These are phyloP conservation scores for Calyptommatus sinebrachiatus DNA, from an alignment of 2,113 vertebrate genomes.

Conservation along the genomic window DNA sequence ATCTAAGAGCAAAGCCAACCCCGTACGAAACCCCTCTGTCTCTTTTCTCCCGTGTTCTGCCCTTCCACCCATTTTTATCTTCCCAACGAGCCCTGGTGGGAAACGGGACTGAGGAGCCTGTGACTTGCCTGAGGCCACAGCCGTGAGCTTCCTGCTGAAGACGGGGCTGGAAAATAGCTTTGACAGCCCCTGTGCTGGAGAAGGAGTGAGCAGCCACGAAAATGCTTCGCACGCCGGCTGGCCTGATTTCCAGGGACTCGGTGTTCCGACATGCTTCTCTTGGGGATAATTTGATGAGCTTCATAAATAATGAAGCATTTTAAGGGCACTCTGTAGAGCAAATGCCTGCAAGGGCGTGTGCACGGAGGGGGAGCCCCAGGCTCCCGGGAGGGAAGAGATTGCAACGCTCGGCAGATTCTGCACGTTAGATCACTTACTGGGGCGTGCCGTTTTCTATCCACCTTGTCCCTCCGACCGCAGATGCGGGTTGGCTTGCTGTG, in stretches of 20 bases:
- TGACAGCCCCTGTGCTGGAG: no score
- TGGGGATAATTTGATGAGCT: background rate
- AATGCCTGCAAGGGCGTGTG: background rate
- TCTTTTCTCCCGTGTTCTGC: no score
- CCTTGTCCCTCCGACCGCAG: background rate
- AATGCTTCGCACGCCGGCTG: background rate
- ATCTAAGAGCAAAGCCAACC: no score
- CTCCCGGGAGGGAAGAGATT: background rate
- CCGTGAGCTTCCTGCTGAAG: background rate
- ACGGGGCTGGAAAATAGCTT: background rate
- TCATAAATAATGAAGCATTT: background rate
- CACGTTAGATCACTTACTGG: background rate
- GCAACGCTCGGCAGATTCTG: background rate
- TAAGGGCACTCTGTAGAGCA: background rate
- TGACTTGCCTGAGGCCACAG: background rate
- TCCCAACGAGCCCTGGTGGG: background rate
- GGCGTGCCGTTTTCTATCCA: background rate
- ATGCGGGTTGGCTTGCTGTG: background rate
- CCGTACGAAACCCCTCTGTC: no score
- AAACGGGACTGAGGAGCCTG: no score
- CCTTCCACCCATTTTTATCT: background rate
- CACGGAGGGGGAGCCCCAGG: background rate
- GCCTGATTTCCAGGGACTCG: constrained; percentile 2
- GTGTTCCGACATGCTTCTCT: background rate
- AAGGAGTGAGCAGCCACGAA: background rate